Conservation (phyloP, 2,113 vertebrate species). For the Beaufortia kweichowensis region DNA sequence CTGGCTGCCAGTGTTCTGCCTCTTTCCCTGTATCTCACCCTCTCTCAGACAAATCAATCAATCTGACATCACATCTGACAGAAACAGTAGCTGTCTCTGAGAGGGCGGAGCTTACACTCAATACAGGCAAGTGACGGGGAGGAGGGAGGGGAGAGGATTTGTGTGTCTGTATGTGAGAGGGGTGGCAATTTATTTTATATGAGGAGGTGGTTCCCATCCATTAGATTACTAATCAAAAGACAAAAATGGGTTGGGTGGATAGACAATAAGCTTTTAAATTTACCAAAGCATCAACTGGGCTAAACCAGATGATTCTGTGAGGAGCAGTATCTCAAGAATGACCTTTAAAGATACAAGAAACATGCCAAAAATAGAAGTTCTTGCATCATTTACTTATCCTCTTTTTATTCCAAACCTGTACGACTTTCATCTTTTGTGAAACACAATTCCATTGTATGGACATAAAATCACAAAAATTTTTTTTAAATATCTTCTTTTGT, state of each 20-base stretch:
- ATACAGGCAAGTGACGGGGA: constrained; percentile 28
- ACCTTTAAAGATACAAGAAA: too few species aligned
- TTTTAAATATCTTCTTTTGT: too few species aligned
- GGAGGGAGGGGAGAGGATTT: not conserved
- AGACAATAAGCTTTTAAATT: not conserved
- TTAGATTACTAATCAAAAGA: constrained; percentile 51
- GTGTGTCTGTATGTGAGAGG: constrained; percentile 15
- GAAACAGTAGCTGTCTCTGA: constrained; percentile 56
- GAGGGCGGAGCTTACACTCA: constrained; percentile 54
- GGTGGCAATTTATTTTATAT: constrained; percentile 57
- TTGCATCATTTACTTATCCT: too few species aligned
- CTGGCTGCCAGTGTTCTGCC: not conserved
- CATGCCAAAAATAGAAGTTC: too few species aligned
- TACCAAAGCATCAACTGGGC: not conserved
- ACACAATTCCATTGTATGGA: too few species aligned
- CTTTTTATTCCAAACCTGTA: too few species aligned
- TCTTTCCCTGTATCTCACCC: constrained; percentile 15
- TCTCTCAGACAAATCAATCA: constrained; percentile 55
- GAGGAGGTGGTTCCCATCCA: constrained; percentile 47
- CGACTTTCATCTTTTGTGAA: too few species aligned
- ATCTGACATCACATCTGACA: constrained; percentile 59
- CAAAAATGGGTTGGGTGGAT: constrained; percentile 45
- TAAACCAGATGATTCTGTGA: not conserved
- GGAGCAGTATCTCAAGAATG: not conserved
- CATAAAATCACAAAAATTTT: too few species aligned